A percentile compares a stretch with the other conserved stretches of the same genome.
These are phyloP conservation scores for Myzus persicae DNA, from an alignment of 1,140 invertebrate species.

Conservation along the genomic window DNA sequence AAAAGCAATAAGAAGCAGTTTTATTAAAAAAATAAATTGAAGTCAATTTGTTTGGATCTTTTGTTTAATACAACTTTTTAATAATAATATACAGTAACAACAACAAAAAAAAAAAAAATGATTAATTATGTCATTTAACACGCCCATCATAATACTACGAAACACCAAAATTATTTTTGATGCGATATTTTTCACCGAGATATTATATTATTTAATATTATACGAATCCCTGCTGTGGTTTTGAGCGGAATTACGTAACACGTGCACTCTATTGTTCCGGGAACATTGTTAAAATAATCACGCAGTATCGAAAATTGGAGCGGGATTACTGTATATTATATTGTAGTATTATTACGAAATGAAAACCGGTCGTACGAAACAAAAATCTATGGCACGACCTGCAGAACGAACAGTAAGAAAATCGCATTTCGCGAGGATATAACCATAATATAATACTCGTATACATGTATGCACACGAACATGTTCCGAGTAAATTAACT, in stretches of 20 bases:
- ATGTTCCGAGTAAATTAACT: not conserved
- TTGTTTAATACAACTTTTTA: slow-evolving; percentile 42
- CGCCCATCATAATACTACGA: not conserved
- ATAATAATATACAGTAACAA: slow-evolving; percentile 25
- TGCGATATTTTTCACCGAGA: slow-evolving; percentile 36
- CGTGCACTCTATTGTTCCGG: slow-evolving; percentile 20
- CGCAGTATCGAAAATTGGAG: slow-evolving; percentile 15
- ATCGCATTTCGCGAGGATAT: not conserved
- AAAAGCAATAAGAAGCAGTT: slow-evolving; percentile 1
- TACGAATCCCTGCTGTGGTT: slow-evolving; percentile 41
- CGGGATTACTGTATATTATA: not conserved
- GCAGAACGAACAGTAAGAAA: not conserved
- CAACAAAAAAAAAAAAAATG: not conserved
- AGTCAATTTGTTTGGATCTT: slow-evolving; percentile 36
- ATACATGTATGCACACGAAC: not conserved
- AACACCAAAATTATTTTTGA: slow-evolving; percentile 12
- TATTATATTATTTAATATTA: slow-evolving; percentile 15
- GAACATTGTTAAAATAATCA: slow-evolving; percentile 26
- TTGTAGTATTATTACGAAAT: slow-evolving; percentile 6
- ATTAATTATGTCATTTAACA: slow-evolving; percentile 36
- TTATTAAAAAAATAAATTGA: slow-evolving; percentile 48
- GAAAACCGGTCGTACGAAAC: not conserved
- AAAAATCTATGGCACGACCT: not conserved
- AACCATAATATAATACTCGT: not conserved
- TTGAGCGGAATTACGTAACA: slow-evolving; percentile 24